These are phyloP conservation scores for Holothuria scabra DNA, from an alignment of 53 echinoderm and acorn worm species.

Conservation along the genomic window DNA sequence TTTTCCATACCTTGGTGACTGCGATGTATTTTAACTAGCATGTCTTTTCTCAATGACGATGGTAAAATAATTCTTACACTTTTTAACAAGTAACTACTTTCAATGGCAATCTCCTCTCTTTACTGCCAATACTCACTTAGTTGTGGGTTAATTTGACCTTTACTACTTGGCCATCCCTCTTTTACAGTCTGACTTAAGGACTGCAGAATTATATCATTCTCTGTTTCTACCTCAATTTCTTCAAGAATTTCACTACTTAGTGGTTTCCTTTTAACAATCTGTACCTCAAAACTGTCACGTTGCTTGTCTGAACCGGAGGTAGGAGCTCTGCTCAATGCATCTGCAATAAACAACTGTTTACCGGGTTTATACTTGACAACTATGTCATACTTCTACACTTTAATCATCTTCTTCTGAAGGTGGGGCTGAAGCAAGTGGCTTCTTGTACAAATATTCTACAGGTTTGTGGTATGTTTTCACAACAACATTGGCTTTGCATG, in stretches of 20 bases:
- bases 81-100: conserved; percentile 36
- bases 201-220: conserved; percentile 6
- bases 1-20: no score
- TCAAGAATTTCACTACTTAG: neutral
- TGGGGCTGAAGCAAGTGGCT: no score
- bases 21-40: conserved; percentile 47
- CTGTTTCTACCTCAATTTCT: neutral
- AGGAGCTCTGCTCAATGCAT: neutral
- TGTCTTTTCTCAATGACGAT: conserved; percentile 32
- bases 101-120: neutral
- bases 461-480: no score
- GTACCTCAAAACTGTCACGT: neutral
- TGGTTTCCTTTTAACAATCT: neutral
- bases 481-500: no score
- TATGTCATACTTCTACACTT: no score
- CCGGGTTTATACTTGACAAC: no score
- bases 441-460: no score
- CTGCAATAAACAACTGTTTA: conserved; percentile 4
- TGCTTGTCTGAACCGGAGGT: no score
- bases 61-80: conserved; percentile 59
- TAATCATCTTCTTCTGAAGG: no score
- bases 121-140: conserved; percentile 24
- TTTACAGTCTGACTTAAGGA: neutral
- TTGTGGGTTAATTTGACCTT: conserved; percentile 21
- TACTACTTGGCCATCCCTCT: conserved; percentile 52